Base-by-base conservation (phyloP, 2,113 vertebrate genomes). In the Onychorhynchus coronatus region DNA sequence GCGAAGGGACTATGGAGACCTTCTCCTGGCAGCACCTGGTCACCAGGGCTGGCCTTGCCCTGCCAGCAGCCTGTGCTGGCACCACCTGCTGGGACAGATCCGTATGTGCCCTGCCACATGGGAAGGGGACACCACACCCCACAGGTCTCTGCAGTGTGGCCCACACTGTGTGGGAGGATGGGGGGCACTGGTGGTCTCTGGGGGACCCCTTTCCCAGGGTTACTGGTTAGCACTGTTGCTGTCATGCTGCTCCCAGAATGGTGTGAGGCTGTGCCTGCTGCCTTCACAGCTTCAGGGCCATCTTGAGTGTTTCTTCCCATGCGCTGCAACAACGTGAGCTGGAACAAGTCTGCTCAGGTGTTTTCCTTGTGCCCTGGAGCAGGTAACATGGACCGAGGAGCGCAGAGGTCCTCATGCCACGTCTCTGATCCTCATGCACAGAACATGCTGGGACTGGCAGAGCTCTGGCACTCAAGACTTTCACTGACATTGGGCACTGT, bases 241-340 rank as follows among this genome's bases (percentile, higher is more conserved):
- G 11, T 49, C 17, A 13, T 1, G 1, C n/a, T 8, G 33, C 12
- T 74, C 49, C 65, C 42, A 30, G 71, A 2, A 1, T 0, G 4
- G 39, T 3, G 27, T 33, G 37, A 37, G 30, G 14, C 53, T 42
- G 14, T 12, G 49, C 66, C 65, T 4, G n/a, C n/a, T 63, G 27
- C 27, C 4, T 10, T 39, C 72, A 2, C 44, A 0, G 1, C 35
- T n/a, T 24, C 22, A 18, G 13, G 81, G 41, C 62, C 5, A 1
- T 8, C 14, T 20, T 14, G 10, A 16, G 28, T 13, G 19, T 62
- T 71, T 12, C 27, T 52, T 52, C 21, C 50, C 5, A 9, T 18
- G 33, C 5, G 1, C 18, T 37, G 22, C 66, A 15, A 9, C n/a
- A 22, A 2, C 0, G 3, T 44, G 73, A 75, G 63, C 58, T 37